Base-by-base conservation (phyloP, 2,888 invertebrate species). In the Cremastobaeus sp. region DNA sequence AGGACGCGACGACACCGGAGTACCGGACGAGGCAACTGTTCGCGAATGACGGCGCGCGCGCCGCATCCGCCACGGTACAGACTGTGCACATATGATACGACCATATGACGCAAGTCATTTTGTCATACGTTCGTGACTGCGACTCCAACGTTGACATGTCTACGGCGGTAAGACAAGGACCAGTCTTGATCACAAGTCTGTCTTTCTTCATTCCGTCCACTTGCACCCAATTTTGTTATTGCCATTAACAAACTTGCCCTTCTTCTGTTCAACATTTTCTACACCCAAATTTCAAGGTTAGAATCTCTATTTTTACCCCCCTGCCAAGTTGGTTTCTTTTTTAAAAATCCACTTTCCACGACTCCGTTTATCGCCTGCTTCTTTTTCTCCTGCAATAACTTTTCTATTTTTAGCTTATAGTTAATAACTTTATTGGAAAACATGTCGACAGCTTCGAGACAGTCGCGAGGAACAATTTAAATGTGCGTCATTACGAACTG, bases 101-200 rank as follows among this genome's bases (percentile, higher is more conserved):
- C 66, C 60, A 37, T 70, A 64, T 71, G 71, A 60, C 71, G 71
- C 64, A 64, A 43, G 57, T 55, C 54, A 25, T 28, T 64, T 50
- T 25, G 28, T 37, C 47, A 30, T 57, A 54, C 60, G 20, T 41
- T 47, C 60, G 59, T 54, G 45, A 52, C 60, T 43, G 52, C 50
- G 34, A 41, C 2, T 35, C 25, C 52, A 35, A 47, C 52, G 50
- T 60, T 50, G 64, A 43, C 64, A 64, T 64, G 62, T 64, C 69
- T 30, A 45, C 43, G 34, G 11, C 55, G 55, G 55, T 57, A 48
- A 57, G 48, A 66, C 55, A 55, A 64, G 54, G 45, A 64, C 65
- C 47, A 20, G 30, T 15, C 18, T 25, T 25, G 9, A 15, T n/a
- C 17, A n/a, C 41, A 20, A 18, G 28, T 45, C 28, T n/a, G 17